Evolutionary conservation across 2,888 invertebrate genomes (phyloP), one percentile per base, ranked within the genome.

Genomic region (Drosophila limbata): DNA sequence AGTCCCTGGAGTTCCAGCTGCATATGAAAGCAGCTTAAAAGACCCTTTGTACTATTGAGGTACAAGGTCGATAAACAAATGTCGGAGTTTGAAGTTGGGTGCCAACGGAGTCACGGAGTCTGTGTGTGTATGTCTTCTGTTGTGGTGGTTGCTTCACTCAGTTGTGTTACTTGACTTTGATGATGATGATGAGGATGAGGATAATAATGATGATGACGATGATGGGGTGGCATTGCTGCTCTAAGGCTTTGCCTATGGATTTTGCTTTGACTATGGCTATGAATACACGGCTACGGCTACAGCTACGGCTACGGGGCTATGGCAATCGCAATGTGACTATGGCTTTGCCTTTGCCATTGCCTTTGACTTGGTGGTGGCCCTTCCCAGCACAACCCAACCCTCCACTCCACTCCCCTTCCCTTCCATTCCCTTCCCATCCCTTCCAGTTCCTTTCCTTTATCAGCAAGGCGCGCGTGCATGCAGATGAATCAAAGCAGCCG

Each of bases 401-500:
- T 3, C 21, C 15, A 9, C 28, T n/a, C 6, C 10, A 35, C 44
- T 11, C 50, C 50, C 50, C 11, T 17, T 42, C 11, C 48, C 17
- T 19, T 8, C 10, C 15, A 35, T 39, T 11, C 35, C 28, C 35
- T 33, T n/a, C 44, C 51, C 45, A 5, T 9, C 9, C 31, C n/a
- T 31, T 10, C 44, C 51, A 39, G 2, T 11, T 3, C 31, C n/a
- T 31, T 25, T 19, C 19, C 61, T 50, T 61, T 57, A 70, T 61
- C 69, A 59, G 56, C 25, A 40, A 51, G 62, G 62, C 64, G 75
- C 76, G 72, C 75, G 73, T 73, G 84, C 81, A 86, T 84, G 81
- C 86, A 84, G 83, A 84, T 84, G 83, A 84, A 84, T 84, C 83
- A 84, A 84, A 84, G 87, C 83, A 79, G 86, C 79, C 83, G 86